These are phyloP conservation scores for Micropoecilia bifurca DNA, from an alignment of 2,797 vertebrate species.

Conservation along the genomic window DNA sequence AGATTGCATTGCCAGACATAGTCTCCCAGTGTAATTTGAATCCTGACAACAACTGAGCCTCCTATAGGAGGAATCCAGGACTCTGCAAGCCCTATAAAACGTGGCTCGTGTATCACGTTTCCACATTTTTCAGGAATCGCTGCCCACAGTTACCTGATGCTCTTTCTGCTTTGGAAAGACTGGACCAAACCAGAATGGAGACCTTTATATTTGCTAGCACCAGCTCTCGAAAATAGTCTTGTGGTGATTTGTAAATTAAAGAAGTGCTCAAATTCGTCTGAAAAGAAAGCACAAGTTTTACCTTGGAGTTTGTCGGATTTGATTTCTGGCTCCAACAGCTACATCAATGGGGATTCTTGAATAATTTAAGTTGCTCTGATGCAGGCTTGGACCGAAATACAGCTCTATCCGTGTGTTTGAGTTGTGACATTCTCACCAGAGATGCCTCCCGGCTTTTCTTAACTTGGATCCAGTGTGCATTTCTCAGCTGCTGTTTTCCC, in stretches of 20 bases:
- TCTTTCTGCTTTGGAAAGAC: not conserved
- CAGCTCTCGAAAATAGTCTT: constrained; percentile 22
- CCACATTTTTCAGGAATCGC: constrained; percentile 33
- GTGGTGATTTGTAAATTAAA: constrained; percentile 10
- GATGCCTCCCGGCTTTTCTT: constrained; percentile 43
- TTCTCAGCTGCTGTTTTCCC: constrained; percentile 54
- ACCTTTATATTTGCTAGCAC: not conserved
- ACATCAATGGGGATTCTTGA: constrained; percentile 33
- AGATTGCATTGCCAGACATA: constrained; percentile 7
- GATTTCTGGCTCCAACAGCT: not conserved
- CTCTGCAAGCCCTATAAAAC: constrained; percentile 28
- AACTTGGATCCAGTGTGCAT: constrained; percentile 35
- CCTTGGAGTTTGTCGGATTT: not conserved
- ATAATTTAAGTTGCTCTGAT: constrained; percentile 35
- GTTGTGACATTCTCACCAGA: constrained; percentile 45
- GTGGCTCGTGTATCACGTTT: constrained; percentile 25
- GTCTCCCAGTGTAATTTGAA: constrained; percentile 21
- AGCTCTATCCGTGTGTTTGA: constrained; percentile 39
- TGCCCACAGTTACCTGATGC: constrained; percentile 5
- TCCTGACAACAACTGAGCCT: constrained; percentile 2
- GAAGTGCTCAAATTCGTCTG: constrained; percentile 3
- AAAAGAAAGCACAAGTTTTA: not conserved
- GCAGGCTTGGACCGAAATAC: constrained; percentile 40
- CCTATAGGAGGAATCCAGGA: constrained; percentile 7
- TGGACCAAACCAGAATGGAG: not conserved